A percentile compares a stretch with the other conserved stretches of the same genome.
phyloP scores from a whole-genome alignment of 2,888 invertebrate genomes.

The Desoria tigrina region DNA sequence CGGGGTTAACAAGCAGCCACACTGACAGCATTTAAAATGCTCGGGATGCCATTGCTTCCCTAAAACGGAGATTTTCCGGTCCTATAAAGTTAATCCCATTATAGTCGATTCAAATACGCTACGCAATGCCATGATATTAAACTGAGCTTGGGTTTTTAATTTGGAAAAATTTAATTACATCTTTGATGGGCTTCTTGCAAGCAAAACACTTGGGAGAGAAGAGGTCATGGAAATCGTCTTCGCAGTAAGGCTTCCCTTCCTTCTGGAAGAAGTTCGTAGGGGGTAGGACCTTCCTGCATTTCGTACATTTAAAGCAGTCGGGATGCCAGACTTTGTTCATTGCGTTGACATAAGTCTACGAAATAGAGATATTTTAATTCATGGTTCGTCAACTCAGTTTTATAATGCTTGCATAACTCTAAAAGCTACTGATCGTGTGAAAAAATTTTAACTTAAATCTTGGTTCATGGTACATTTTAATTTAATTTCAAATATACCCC shows the following conservation, averaged over 20 bases:
- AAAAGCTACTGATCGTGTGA: no score
- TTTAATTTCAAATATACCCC: conserved; percentile 42
- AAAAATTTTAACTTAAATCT: conserved; percentile 7
- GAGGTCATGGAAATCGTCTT: conserved; percentile 47
- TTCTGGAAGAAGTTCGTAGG: conserved; percentile 37
- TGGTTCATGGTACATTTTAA: background rate
- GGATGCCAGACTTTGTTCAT: conserved; percentile 42
- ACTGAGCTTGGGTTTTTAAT: background rate
- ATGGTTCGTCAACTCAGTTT: no score
- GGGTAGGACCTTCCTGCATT: conserved; percentile 32
- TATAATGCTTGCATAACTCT: no score
- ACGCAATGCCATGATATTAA: no score
- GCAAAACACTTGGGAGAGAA: conserved; percentile 50
- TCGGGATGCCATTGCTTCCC: conserved; percentile 45
- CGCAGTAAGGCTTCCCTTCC: conserved; percentile 38
- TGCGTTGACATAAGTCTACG: conserved; percentile 30
- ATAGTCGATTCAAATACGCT: no score
- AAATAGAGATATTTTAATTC: background rate
- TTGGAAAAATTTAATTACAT: conserved; percentile 29
- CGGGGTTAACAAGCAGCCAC: conserved; percentile 40
- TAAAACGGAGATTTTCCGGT: conserved; percentile 40
- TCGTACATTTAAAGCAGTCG: conserved; percentile 33
- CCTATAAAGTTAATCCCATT: no score
- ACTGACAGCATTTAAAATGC: conserved; percentile 48
- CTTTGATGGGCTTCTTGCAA: conserved; percentile 49